phyloP scores from a whole-genome alignment of 2,888 invertebrate species.

The Onthophagus sagittarius region DNA sequence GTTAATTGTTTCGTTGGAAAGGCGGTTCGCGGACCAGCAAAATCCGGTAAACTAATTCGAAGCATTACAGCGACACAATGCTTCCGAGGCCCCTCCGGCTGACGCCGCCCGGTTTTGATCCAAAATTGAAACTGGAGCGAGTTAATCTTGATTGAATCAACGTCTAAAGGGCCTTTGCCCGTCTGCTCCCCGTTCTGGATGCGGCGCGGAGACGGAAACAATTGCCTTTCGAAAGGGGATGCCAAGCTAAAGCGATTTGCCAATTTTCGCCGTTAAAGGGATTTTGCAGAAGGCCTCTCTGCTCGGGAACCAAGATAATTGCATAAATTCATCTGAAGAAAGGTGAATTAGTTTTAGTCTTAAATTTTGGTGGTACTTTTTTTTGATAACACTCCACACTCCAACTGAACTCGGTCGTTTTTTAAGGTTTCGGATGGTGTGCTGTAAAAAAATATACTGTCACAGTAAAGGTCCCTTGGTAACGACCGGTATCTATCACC shows the following conservation, averaged over 20 bases:
- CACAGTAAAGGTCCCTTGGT: neutral
- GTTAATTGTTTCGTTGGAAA: neutral
- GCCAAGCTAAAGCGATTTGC: neutral
- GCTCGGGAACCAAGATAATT: neutral
- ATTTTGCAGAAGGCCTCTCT: neutral
- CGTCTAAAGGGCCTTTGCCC: neutral
- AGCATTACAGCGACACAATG: neutral
- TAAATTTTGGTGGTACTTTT: neutral
- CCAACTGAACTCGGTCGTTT: neutral
- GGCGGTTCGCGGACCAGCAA: neutral
- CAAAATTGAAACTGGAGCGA: neutral
- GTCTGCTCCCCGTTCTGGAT: neutral
- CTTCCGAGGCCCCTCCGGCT: neutral
- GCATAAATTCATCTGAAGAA: neutral
- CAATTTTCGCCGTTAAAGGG: neutral
- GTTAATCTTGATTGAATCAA: neutral
- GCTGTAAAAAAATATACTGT: constrained; percentile 2
- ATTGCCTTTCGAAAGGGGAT: neutral
- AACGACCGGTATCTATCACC: constrained; percentile 11
- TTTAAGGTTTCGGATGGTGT: neutral
- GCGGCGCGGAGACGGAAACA: neutral
- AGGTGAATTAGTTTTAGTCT: neutral
- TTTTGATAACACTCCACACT: neutral
- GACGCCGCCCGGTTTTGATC: neutral
- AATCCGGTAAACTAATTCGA: neutral